Percentiles rank a stretch among this genome's conserved stretches.
Evolutionary conservation across 2,113 vertebrate species (phyloP).

Genomic region (Hiodon tergisus): DNA sequence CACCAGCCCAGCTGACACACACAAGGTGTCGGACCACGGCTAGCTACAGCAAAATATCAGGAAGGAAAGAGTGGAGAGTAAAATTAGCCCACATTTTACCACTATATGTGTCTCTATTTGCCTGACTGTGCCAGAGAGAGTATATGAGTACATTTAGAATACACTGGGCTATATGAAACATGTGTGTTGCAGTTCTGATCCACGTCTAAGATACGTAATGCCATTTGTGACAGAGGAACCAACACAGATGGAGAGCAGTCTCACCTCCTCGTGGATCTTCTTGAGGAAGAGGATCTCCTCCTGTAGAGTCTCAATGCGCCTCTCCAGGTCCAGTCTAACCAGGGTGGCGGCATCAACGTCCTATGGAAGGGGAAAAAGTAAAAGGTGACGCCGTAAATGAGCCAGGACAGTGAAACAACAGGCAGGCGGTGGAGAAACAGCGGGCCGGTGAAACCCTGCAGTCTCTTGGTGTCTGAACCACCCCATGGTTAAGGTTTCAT

Average conservation of each 20-base stretch:
- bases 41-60: not conserved
- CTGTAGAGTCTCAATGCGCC: constrained; percentile 91
- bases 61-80: not conserved
- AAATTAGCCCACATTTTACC: not conserved
- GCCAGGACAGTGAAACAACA: too few relatives aligned
- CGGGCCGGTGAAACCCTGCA: too few relatives aligned
- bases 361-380: constrained; percentile 47
- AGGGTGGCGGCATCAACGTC: constrained; percentile 93
- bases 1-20: not conserved
- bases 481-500: too few relatives aligned
- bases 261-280: constrained; percentile 96
- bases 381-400: not conserved
- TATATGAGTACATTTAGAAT: too few relatives aligned
- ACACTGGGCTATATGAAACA: too few relatives aligned
- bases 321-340: constrained; percentile 90
- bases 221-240: not conserved
- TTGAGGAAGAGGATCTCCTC: constrained; percentile 98
- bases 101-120: not conserved
- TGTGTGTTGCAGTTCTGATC: not conserved
- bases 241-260: constrained; percentile 16
- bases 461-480: too few relatives aligned
- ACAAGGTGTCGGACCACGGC: not conserved
- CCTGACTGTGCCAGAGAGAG: not conserved
- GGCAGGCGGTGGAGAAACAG: too few relatives aligned
- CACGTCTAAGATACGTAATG: not conserved